Conservation (phyloP, 2,888 invertebrate genomes). For the Cataglyphis albicans region DNA sequence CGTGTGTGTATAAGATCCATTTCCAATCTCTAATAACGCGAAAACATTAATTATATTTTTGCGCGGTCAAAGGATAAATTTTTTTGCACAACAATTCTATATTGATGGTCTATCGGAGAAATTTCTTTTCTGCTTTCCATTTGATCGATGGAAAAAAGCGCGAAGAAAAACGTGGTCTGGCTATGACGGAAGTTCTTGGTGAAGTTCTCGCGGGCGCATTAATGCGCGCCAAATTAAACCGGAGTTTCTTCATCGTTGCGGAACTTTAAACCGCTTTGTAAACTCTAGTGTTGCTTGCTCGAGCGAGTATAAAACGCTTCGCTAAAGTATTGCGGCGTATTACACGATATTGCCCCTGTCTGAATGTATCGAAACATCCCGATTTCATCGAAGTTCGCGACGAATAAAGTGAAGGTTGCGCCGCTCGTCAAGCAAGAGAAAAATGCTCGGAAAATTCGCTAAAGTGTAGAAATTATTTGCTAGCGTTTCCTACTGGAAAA, state of each 20-base stretch:
- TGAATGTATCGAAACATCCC: conserved; percentile 57
- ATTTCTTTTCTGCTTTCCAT: background rate
- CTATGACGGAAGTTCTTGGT: conserved; percentile 64
- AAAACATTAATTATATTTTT: conserved; percentile 11
- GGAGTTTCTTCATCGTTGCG: conserved; percentile 68
- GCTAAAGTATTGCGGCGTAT: conserved; percentile 66
- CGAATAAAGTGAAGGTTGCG: conserved; percentile 35
- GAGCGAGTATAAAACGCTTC: conserved; percentile 65
- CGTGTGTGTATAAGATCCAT: background rate
- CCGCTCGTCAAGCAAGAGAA: conserved; percentile 41
- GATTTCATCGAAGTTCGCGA: conserved; percentile 25
- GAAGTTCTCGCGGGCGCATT: conserved; percentile 73
- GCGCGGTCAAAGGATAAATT: background rate
- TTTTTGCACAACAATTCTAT: conserved; percentile 8
- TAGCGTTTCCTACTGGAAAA: conserved; percentile 37
- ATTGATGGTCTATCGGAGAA: background rate
- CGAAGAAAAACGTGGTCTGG: conserved; percentile 49
- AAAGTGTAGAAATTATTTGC: conserved; percentile 53
- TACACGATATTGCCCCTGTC: conserved; percentile 56
- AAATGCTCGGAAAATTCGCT: conserved; percentile 49
- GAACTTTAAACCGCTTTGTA: conserved; percentile 77
- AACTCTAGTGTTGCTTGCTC: conserved; percentile 69
- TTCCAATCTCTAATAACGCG: background rate
- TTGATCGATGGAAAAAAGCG: conserved; percentile 47
- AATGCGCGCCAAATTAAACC: conserved; percentile 77